phyloP scores from a whole-genome alignment of 2,797 vertebrate species.

The Odontamblyopus rebecca region DNA sequence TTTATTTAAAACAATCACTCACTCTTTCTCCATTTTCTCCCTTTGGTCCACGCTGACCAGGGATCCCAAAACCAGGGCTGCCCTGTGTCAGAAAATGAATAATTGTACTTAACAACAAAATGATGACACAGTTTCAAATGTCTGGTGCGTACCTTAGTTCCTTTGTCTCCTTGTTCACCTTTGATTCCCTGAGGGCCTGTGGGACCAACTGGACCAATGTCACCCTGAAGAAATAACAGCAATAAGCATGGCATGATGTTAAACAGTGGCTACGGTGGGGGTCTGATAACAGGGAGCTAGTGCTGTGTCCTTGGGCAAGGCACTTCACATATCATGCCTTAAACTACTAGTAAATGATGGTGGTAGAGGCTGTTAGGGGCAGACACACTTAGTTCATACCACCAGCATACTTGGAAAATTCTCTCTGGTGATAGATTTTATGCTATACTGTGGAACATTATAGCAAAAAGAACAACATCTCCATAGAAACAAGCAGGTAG shows the following conservation, averaged over 20 bases:
- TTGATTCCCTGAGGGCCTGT: conserved; percentile 80
- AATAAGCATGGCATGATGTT: not conserved
- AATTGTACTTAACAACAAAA: not conserved
- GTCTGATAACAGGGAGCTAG: too few species aligned
- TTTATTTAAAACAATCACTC: conserved; percentile 48
- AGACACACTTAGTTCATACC: too few species aligned
- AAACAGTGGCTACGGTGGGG: not conserved
- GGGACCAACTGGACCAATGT: conserved; percentile 78
- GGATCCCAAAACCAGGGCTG: conserved; percentile 88
- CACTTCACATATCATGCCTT: too few species aligned
- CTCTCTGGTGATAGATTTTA: too few species aligned
- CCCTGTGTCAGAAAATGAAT: conserved; percentile 72
- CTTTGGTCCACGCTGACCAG: conserved; percentile 85
- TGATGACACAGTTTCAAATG: not conserved
- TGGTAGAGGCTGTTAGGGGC: too few species aligned
- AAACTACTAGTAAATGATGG: too few species aligned
- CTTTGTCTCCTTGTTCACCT: conserved; percentile 84
- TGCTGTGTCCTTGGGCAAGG: too few species aligned
- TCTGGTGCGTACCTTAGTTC: conserved; percentile 78
- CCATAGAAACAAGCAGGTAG: too few species aligned
- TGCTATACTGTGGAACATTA: too few species aligned
- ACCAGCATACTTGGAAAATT: too few species aligned
- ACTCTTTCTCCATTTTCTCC: conserved; percentile 89
- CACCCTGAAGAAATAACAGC: conserved; percentile 75
- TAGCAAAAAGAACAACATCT: too few species aligned